Percentiles rank a stretch among this genome's conserved stretches.
Conservation (phyloP, 2,888 invertebrate species). For the Catocala fraxini region DNA sequence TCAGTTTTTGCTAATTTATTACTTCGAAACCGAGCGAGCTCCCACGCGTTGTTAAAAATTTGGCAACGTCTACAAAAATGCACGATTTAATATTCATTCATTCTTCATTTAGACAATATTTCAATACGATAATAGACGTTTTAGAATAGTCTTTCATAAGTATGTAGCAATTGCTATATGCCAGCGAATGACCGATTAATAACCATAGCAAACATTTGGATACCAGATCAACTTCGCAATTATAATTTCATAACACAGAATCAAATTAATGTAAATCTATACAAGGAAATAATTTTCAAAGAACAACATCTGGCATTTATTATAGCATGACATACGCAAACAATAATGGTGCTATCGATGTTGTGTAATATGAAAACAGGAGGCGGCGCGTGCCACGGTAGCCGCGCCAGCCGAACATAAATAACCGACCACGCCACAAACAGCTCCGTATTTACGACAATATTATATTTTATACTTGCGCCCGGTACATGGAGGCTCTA, state of each 20-base stretch:
- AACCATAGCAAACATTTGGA: neutral
- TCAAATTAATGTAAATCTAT: neutral
- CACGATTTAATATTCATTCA: conserved; percentile 22
- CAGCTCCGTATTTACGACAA: conserved; percentile 80
- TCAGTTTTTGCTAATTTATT: conserved; percentile 45
- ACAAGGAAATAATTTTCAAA: neutral
- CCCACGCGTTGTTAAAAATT: conserved; percentile 44
- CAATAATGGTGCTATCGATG: conserved; percentile 26
- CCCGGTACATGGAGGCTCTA: conserved; percentile 80
- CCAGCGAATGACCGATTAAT: conserved; percentile 4
- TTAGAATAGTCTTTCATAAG: conserved; percentile 21
- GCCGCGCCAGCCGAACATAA: conserved; percentile 74
- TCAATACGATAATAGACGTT: conserved; percentile 17
- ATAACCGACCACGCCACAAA: conserved; percentile 78
- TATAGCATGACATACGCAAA: neutral
- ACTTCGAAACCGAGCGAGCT: conserved; percentile 31
- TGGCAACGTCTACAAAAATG: conserved; percentile 39
- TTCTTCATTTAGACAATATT: conserved; percentile 22
- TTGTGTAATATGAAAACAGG: conserved; percentile 47
- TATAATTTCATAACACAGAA: neutral
- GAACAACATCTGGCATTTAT: conserved; percentile 2
- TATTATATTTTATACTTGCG: conserved; percentile 83
- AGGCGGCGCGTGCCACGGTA: conserved; percentile 81
- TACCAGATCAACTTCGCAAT: conserved; percentile 1
- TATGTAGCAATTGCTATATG: conserved; percentile 12